phyloP scores from a whole-genome alignment of 2,797 vertebrate species.

The Distichodus sexfasciatus region DNA sequence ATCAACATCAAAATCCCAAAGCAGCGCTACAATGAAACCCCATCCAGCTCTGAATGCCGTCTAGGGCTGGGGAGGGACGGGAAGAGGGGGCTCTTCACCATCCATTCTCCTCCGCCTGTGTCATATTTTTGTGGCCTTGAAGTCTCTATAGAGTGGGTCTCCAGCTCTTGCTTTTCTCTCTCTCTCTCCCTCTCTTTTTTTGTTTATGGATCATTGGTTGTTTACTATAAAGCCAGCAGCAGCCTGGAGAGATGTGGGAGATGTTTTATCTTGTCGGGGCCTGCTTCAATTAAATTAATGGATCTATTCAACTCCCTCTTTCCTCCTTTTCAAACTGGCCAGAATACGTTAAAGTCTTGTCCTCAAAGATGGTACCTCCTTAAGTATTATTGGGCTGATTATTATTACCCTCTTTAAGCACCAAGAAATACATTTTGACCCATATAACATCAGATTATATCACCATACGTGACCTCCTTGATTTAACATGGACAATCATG shows the following conservation, averaged over 20 bases:
- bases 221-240: conserved; percentile 86
- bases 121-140: conserved; percentile 86
- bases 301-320: conserved; percentile 92
- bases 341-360: conserved; percentile 99
- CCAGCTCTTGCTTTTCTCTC: conserved; percentile 64
- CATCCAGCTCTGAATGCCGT: conserved; percentile 68
- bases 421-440: no score
- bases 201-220: conserved; percentile 88
- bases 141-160: conserved; percentile 76
- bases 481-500: no score
- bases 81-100: conserved; percentile 73
- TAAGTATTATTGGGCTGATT: conserved; percentile 85
- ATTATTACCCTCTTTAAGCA: conserved; percentile 76
- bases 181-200: conserved; percentile 53
- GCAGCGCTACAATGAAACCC: conserved; percentile 67
- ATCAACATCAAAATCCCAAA: conserved; percentile 73
- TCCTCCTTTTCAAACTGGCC: conserved; percentile 88
- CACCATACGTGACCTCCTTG: no score
- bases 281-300: conserved; percentile 99
- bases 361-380: conserved; percentile 94
- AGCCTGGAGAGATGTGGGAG: conserved; percentile 89
- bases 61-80: conserved; percentile 43
- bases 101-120: conserved; percentile 79
- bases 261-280: conserved; percentile 98
- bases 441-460: no score